A percentile compares a stretch with the other conserved stretches of the same genome.
Conservation (phyloP, 2,113 vertebrate genomes). For the Phycodurus eques region DNA sequence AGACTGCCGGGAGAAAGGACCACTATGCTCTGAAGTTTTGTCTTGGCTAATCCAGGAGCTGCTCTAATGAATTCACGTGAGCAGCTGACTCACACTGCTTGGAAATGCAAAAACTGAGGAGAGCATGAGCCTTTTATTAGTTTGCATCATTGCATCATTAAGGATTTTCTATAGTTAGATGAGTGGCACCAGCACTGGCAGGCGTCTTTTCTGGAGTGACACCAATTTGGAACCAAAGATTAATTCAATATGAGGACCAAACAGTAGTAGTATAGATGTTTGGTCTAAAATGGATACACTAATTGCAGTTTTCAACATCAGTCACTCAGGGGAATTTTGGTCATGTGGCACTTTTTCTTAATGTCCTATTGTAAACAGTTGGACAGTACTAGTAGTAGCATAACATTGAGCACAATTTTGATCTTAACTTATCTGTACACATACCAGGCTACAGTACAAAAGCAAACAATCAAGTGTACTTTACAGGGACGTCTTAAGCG, state of each 20-base stretch:
- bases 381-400: too few species aligned
- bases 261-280: neutral
- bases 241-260: neutral
- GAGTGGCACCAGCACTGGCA: slow-evolving; percentile 30
- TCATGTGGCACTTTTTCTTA: too few species aligned
- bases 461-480: too few species aligned
- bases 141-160: slow-evolving; percentile 57
- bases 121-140: slow-evolving; percentile 16
- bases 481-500: too few species aligned
- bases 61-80: slow-evolving; percentile 58
- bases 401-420: too few species aligned
- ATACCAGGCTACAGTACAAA: too few species aligned
- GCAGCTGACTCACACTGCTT: slow-evolving; percentile 58
- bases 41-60: slow-evolving; percentile 47
- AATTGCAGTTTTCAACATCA: too few species aligned
- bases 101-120: neutral
- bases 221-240: slow-evolving; percentile 10
- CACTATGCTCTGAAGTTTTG: slow-evolving; percentile 48
- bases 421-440: too few species aligned
- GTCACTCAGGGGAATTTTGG: too few species aligned
- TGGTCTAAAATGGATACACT: too few species aligned
- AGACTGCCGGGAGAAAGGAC: slow-evolving; percentile 33
- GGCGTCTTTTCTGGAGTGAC: slow-evolving; percentile 25
- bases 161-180: slow-evolving; percentile 34
- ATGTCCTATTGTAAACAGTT: too few species aligned